These are phyloP conservation scores for Spizaetus ornatus DNA, from an alignment of 2,113 vertebrate species.

Conservation along the genomic window DNA sequence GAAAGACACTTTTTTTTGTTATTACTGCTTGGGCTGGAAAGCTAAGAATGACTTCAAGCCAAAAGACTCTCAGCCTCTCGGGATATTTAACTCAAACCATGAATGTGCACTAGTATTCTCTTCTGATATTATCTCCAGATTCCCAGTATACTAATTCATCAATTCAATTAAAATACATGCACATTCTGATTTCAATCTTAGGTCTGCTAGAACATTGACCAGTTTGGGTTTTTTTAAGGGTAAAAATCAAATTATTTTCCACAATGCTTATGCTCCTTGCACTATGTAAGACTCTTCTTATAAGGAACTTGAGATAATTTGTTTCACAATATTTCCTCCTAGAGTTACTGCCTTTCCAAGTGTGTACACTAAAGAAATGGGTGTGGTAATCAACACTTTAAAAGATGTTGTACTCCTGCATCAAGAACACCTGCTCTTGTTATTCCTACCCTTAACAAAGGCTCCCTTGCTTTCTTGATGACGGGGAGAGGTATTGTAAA, in stretches of 20 bases:
- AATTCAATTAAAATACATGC: background rate
- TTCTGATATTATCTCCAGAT: background rate
- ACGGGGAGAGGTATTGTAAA: background rate
- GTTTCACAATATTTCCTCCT: background rate
- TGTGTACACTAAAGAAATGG: background rate
- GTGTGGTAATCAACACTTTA: background rate
- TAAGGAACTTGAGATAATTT: background rate
- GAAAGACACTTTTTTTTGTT: background rate
- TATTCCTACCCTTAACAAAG: background rate
- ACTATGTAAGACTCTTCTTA: background rate
- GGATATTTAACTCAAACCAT: background rate
- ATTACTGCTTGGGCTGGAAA: background rate
- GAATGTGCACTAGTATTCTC: background rate
- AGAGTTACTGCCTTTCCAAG: background rate
- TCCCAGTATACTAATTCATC: background rate
- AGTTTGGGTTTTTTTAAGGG: rapidly evolving
- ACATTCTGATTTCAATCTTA: background rate
- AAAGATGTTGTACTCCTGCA: background rate
- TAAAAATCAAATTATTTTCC: background rate
- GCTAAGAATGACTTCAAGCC: background rate
- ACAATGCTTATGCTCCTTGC: background rate
- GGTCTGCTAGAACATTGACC: background rate
- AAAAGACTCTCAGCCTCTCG: background rate
- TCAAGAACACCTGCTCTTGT: background rate
- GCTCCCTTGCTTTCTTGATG: background rate